Evolutionary conservation across 2,797 vertebrate genomes (phyloP), one percentile per base, ranked within the genome.

Genomic region (Malacoctenus gilli): DNA sequence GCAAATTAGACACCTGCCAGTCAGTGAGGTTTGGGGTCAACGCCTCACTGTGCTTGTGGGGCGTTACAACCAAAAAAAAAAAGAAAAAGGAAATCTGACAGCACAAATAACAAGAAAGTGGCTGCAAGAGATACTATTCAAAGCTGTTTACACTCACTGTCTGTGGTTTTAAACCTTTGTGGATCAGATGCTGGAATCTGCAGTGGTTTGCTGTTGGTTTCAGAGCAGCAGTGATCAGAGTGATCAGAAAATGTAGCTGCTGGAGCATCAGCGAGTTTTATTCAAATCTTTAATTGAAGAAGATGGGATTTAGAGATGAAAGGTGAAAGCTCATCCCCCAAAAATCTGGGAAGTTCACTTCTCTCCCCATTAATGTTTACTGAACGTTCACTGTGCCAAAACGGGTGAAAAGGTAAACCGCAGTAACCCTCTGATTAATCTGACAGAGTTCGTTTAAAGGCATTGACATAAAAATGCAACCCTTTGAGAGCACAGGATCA

Each of bases 271-370:
- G 47, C 35, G 34, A 43, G 25, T 53, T 16, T 66, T 41, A 62
- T 60, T 55, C 32, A 70, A 75, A 77, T 47, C 8, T 19, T 21
- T 82, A 77, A 83, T 73, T 71, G 55, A 67, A 68, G 30, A 23
- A 71, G 56, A 72, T 56, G 14, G 48, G 41, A 77, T 81, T 75
- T 62, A 69, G 77, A 81, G 71, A 79, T 77, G 66, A 63, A 66
- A 46, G 12, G 78, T 59, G 56, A 72, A 42, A 54, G 58, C 44
- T 71, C 65, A 71, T 68, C 63, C n/a, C n/a, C n/a, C 2, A 8
- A 11, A 44, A 78, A 83, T 72, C 62, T 47, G 28, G 36, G 11
- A 66, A 69, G 54, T 57, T 23, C 21, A 22, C 46, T 50, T 51
- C 68, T 41, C 42, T 8, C 35, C 25, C 59, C 37, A n/a, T 72